A percentile compares a stretch with the other conserved stretches of the same genome.
Conservation (phyloP, 2,797 vertebrate species). For the Scleropages formosus region DNA sequence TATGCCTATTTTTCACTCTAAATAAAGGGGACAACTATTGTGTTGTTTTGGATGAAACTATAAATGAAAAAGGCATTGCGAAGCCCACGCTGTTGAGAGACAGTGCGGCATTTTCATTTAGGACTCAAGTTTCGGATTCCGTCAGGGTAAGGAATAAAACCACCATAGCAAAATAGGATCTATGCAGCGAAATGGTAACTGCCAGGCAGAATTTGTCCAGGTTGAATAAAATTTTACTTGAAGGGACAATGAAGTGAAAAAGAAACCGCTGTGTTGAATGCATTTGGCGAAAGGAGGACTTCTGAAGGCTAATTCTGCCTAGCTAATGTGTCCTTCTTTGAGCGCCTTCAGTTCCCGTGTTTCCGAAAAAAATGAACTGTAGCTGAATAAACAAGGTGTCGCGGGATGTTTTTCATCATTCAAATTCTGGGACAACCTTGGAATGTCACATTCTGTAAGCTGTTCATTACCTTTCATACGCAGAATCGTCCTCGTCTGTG, state of each 20-base stretch:
- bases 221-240: constrained; percentile 1
- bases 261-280: background rate
- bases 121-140: background rate
- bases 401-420: background rate
- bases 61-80: background rate
- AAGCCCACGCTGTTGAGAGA: background rate
- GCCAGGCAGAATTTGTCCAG: constrained; percentile 8
- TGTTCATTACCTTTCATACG: constrained; percentile 14
- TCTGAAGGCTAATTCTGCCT: too few relatives aligned
- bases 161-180: background rate
- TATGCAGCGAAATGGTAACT: background rate
- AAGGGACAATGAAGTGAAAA: constrained; percentile 9
- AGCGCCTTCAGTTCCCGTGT: too few relatives aligned
- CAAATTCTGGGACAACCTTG: background rate
- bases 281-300: background rate
- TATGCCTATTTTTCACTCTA: background rate
- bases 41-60: constrained; percentile 11
- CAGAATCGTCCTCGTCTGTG: constrained; percentile 66
- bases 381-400: background rate
- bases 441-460: too few relatives aligned
- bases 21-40: background rate
- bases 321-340: too few relatives aligned
- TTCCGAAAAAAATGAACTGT: background rate
- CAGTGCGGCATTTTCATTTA: background rate
- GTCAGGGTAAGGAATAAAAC: background rate